Percentiles rank a stretch among this genome's conserved stretches.
Conservation (phyloP, 64 coral and sea anemone species). For the Astreopora myriophthalma region DNA sequence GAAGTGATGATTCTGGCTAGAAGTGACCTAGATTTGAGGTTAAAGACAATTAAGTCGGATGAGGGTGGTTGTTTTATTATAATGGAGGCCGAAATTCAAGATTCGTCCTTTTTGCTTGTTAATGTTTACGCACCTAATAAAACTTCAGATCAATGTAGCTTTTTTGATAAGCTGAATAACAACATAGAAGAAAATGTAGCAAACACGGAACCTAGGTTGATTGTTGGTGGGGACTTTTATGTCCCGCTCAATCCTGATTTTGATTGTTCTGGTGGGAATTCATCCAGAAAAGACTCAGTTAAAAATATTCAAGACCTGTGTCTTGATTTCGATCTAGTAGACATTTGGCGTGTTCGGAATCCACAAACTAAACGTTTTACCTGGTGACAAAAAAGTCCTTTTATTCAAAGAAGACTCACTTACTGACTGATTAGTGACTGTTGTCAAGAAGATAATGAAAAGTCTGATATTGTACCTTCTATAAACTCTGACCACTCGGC, state of each 20-base stretch:
- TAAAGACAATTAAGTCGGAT: neutral
- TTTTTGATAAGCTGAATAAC: conserved; percentile 26
- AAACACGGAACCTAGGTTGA: neutral
- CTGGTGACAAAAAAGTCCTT: conserved; percentile 54
- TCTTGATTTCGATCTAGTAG: conserved; percentile 16
- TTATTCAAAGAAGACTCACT: conserved; percentile 60
- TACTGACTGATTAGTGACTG: conserved; percentile 59
- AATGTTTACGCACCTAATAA: conserved; percentile 72
- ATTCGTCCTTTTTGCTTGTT: conserved; percentile 36
- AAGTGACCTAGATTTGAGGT: neutral
- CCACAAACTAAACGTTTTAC: conserved; percentile 48
- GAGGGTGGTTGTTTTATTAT: conserved; percentile 42
- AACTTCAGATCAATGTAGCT: conserved; percentile 23
- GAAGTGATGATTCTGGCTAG: neutral
- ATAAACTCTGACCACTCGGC: conserved; percentile 10
- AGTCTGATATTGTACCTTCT: conserved; percentile 18
- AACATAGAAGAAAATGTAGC: neutral
- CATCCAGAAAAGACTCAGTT: conserved; percentile 1
- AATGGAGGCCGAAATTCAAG: conserved; percentile 40
- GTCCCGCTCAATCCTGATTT: conserved; percentile 19
- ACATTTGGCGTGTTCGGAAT: conserved; percentile 52
- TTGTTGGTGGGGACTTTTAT: conserved; percentile 24
- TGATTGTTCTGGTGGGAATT: conserved; percentile 52
- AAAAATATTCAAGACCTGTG: conserved; percentile 32
- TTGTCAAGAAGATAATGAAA: conserved; percentile 36